Conservation (phyloP, 1,140 invertebrate genomes). For the Meloidogyne floridensis region DNA sequence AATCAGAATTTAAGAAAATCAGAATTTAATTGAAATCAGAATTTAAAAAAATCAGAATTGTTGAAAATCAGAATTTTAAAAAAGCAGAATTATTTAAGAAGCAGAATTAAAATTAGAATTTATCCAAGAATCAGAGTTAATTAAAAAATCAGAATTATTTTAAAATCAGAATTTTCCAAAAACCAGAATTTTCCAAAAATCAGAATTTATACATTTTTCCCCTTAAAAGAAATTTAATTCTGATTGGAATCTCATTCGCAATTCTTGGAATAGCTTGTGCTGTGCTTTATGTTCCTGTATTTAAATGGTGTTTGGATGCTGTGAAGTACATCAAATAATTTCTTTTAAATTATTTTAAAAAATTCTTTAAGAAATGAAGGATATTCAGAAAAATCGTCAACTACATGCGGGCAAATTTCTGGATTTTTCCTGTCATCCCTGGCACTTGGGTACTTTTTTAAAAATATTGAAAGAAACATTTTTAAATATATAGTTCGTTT, state of each 20-base stretch:
- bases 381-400: conserved; percentile 7
- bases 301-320: conserved; percentile 31
- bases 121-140: no score
- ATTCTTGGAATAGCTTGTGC: conserved; percentile 4
- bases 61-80: no score
- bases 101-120: no score
- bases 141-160: background rate
- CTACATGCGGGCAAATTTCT: conserved; percentile 17
- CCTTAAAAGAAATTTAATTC: conserved; percentile 14
- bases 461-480: background rate
- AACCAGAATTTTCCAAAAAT: background rate
- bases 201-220: background rate
- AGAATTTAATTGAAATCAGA: no score
- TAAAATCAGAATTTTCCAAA: background rate
- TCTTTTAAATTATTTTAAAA: background rate
- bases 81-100: no score
- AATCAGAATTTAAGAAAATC: no score
- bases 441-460: conserved; percentile 17
- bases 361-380: conserved; percentile 1
- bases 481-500: conserved; percentile 24
- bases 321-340: conserved; percentile 2
- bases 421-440: conserved; percentile 9
- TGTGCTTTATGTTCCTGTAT: conserved; percentile 18
- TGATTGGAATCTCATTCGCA: conserved; percentile 9
- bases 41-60: no score